These are phyloP conservation scores for Daptonema setosum DNA, from an alignment of 2,888 invertebrate species.

Conservation along the genomic window DNA sequence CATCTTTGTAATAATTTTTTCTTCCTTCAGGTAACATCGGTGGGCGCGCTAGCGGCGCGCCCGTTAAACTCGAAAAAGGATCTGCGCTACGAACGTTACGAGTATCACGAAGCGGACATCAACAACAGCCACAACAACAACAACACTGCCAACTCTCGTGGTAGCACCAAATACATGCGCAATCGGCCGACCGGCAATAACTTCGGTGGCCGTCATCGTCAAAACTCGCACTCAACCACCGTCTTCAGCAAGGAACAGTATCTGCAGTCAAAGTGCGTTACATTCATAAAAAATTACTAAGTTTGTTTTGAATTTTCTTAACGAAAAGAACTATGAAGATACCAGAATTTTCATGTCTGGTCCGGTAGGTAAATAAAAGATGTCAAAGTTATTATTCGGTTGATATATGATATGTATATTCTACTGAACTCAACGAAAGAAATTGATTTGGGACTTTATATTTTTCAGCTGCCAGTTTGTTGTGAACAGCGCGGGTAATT, in stretches of 20 bases:
- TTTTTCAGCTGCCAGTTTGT: slow-evolving; percentile 65
- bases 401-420: slow-evolving; percentile 9
- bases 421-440: not conserved
- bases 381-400: too few relatives aligned
- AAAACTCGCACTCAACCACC: too few relatives aligned
- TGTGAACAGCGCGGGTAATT: slow-evolving; percentile 57
- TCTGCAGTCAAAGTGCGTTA: slow-evolving; percentile 65
- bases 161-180: slow-evolving; percentile 25
- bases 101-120: slow-evolving; percentile 4
- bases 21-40: not conserved
- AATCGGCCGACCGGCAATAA: not conserved
- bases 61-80: slow-evolving; percentile 71
- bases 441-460: slow-evolving; percentile 29
- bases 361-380: too few relatives aligned
- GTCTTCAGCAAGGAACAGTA: slow-evolving; percentile 76
- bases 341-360: too few relatives aligned
- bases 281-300: too few relatives aligned
- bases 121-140: slow-evolving; percentile 8
- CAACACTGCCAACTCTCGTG: not conserved
- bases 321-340: too few relatives aligned
- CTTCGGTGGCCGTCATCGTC: too few relatives aligned
- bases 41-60: slow-evolving; percentile 38
- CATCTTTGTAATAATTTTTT: not conserved
- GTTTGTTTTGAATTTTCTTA: too few relatives aligned
- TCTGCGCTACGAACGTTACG: slow-evolving; percentile 33